A percentile compares a stretch with the other conserved stretches of the same genome.
Evolutionary conservation across 2,797 vertebrate species (phyloP).

Genomic region (Thaleichthys pacificus): DNA sequence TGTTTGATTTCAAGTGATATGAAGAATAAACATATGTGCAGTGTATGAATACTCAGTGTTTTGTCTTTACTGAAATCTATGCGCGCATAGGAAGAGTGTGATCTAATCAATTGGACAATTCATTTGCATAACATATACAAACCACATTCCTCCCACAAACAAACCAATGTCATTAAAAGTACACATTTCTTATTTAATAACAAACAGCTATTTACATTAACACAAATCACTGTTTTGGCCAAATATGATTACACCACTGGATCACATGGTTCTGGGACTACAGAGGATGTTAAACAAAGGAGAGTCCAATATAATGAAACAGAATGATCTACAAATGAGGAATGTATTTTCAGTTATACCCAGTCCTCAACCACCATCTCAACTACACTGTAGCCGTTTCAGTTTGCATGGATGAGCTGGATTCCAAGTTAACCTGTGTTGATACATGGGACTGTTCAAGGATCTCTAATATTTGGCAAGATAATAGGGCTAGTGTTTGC

Average conservation of each 20-base stretch:
- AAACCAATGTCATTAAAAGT: slow-evolving; percentile 56
- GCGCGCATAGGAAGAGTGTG: not conserved
- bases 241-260: slow-evolving; percentile 60
- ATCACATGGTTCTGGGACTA: slow-evolving; percentile 42
- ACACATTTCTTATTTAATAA: slow-evolving; percentile 73
- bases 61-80: not conserved
- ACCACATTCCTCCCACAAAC: slow-evolving; percentile 1
- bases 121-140: not conserved
- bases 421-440: not conserved
- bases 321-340: slow-evolving; percentile 51
- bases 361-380: slow-evolving; percentile 40
- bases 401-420: slow-evolving; percentile 61
- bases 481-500: slow-evolving; percentile 48
- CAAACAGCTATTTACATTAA: slow-evolving; percentile 77
- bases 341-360: slow-evolving; percentile 49
- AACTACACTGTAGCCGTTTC: slow-evolving; percentile 51
- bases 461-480: slow-evolving; percentile 26
- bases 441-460: slow-evolving; percentile 7
- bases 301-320: slow-evolving; percentile 40
- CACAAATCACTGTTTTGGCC: slow-evolving; percentile 67
- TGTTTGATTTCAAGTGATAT: not conserved
- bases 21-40: slow-evolving; percentile 1
- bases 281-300: slow-evolving; percentile 48
- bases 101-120: not conserved
- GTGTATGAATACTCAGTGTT: not conserved